Percentiles rank a stretch among this genome's conserved stretches.
These are phyloP conservation scores for Carcinoscorpius rotundicauda DNA, from an alignment of 1,140 invertebrate genomes.

Conservation along the genomic window DNA sequence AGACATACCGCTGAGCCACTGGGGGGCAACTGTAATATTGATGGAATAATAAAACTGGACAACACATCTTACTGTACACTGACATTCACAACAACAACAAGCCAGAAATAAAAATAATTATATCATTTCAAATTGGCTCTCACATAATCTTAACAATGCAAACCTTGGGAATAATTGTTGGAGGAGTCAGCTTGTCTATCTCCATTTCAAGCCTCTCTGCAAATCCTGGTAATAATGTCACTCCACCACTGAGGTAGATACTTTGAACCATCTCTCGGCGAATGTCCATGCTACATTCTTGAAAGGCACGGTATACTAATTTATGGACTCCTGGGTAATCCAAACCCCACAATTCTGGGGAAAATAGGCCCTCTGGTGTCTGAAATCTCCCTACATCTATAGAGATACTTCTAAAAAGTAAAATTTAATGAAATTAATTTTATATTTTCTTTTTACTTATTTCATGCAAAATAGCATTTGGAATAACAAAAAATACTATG, in stretches of 20 bases:
- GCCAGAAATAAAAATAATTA: too few relatives aligned
- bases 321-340: constrained; percentile 47
- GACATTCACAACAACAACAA: too few relatives aligned
- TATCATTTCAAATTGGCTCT: too few relatives aligned
- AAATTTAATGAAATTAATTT: constrained; percentile 4
- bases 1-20: too few relatives aligned
- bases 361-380: constrained; percentile 48
- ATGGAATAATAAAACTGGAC: too few relatives aligned
- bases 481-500: too few relatives aligned
- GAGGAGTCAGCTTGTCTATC: constrained; percentile 42
- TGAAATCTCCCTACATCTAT: constrained; percentile 40
- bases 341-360: constrained; percentile 46
- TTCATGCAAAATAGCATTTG: too few relatives aligned
- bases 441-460: not conserved
- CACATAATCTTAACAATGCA: not conserved
- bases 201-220: constrained; percentile 45
- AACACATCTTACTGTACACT: too few relatives aligned
- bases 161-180: constrained; percentile 46
- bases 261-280: constrained; percentile 39
- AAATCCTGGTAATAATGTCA: constrained; percentile 47
- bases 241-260: constrained; percentile 40
- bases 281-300: constrained; percentile 43
- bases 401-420: constrained; percentile 23
- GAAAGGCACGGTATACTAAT: constrained; percentile 44
- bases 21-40: too few relatives aligned